phyloP scores from a whole-genome alignment of 2,888 invertebrate genomes.

The Camponotus fellah region DNA sequence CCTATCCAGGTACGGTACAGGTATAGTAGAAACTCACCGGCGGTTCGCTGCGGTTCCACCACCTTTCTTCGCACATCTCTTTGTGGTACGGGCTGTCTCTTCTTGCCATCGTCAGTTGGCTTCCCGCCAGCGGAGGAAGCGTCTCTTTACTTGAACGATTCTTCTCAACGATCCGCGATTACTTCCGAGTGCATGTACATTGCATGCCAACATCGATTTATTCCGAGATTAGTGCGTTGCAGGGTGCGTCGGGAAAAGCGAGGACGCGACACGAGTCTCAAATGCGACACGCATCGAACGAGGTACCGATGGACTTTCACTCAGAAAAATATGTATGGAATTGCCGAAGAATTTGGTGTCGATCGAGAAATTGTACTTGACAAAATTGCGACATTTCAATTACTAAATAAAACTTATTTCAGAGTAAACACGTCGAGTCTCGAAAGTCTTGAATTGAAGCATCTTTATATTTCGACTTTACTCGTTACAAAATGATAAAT shows the following conservation, averaged over 20 bases:
- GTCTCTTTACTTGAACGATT: slow-evolving; percentile 11
- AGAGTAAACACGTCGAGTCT: not conserved
- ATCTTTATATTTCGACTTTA: not conserved
- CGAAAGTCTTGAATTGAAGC: not conserved
- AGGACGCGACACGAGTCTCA: slow-evolving; percentile 16
- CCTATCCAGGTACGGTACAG: not conserved
- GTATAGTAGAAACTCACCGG: not conserved
- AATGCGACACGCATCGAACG: slow-evolving; percentile 79
- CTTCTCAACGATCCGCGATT: not conserved
- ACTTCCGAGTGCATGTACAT: not conserved
- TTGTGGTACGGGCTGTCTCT: slow-evolving; percentile 30
- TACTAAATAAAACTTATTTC: not conserved
- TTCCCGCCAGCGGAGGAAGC: slow-evolving; percentile 35
- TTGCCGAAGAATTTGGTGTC: not conserved
- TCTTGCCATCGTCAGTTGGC: slow-evolving; percentile 45
- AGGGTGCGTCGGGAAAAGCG: not conserved
- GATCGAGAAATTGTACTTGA: not conserved
- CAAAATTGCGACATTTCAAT: slow-evolving; percentile 9
- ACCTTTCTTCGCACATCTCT: slow-evolving; percentile 27
- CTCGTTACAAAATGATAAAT: not conserved
- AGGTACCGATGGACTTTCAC: slow-evolving; percentile 69
- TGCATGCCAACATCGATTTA: not conserved
- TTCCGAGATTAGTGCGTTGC: not conserved
- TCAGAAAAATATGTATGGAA: not conserved
- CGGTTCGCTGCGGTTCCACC: slow-evolving; percentile 40